Base-by-base conservation (phyloP, 2,888 invertebrate genomes). In the Priocnemis perturbator region DNA sequence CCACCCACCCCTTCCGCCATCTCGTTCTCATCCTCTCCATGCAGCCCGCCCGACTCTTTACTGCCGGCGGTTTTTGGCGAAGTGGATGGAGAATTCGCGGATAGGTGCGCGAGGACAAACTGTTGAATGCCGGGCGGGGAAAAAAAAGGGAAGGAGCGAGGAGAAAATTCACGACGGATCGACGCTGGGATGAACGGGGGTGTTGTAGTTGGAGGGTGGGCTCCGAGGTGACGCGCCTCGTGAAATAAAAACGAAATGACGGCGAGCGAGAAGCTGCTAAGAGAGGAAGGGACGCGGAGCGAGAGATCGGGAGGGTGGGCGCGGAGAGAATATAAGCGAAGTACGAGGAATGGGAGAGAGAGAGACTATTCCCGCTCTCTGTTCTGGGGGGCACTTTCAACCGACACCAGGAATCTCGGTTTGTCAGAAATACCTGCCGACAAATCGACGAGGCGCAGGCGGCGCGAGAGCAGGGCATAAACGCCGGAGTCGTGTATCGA, bases 51-150 rank as follows among this genome's bases (percentile, higher is more conserved):
- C 19, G 44, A 3, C 45, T 53, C 52, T 21, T 60, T 60, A 58
- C 61, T 30, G 17, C 57, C 60, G 67, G 37, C 58, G 59, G 69
- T 77, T 76, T 74, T 74, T 62, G 74, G 71, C 63, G 57, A 67
- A 37, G 26, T 52, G 64, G 52, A 59, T 61, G 61, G 62, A 53
- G 70, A 63, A 70, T 67, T 60, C 65, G 65, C 68, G 66, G 64
- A 69, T 77, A 67, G 69, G 65, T 53, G 67, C 73, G 56, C 44
- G 64, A 63, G 74, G 75, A 82, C 80, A 83, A 83, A 84, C 81
- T 82, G 84, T 74, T 77, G 83, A 82, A 84, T 80, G 69, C 64
- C 69, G 68, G 67, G 44, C 71, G 30, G 63, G 70, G 67, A 76
- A 76, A 62, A 71, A 23, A 69, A 58, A 57, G 21, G 17, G 55